A percentile compares a stretch with the other conserved stretches of the same genome.
Evolutionary conservation across 1,140 invertebrate genomes (phyloP).

Genomic region (Camponotus pennsylvanicus): DNA sequence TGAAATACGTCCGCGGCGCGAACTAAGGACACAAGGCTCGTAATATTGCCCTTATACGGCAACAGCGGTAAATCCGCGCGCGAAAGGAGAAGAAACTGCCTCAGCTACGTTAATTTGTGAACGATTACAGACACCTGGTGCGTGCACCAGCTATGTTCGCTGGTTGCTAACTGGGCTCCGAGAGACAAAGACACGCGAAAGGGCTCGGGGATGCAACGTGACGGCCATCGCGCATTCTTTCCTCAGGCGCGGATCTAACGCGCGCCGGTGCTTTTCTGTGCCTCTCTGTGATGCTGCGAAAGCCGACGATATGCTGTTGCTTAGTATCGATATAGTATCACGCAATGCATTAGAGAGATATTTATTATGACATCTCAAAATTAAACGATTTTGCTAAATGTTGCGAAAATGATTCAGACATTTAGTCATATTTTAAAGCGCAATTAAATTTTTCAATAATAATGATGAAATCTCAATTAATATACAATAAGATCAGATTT

Average conservation of each 20-base stretch:
- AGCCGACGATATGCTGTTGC: background rate
- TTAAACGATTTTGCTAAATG: background rate
- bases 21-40: constrained; percentile 60
- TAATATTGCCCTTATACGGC: constrained; percentile 81
- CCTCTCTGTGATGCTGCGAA: constrained; percentile 29
- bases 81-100: constrained; percentile 80
- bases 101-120: constrained; percentile 84
- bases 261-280: constrained; percentile 59
- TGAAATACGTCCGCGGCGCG: constrained; percentile 74
- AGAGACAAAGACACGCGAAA: constrained; percentile 75
- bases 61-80: constrained; percentile 75
- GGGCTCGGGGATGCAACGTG: constrained; percentile 64
- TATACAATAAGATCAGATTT: background rate
- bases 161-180: constrained; percentile 44
- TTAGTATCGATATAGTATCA: constrained; percentile 9
- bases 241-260: constrained; percentile 61
- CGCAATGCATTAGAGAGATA: background rate
- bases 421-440: background rate
- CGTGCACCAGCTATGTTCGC: constrained; percentile 58
- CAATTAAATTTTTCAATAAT: background rate
- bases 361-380: background rate
- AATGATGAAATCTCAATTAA: background rate
- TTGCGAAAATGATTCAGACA: background rate
- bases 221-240: constrained; percentile 80
- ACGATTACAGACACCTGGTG: constrained; percentile 85